A percentile compares a stretch with the other conserved stretches of the same genome.
Evolutionary conservation across 2,113 vertebrate species (phyloP).

Genomic region (Bettongia penicillata): DNA sequence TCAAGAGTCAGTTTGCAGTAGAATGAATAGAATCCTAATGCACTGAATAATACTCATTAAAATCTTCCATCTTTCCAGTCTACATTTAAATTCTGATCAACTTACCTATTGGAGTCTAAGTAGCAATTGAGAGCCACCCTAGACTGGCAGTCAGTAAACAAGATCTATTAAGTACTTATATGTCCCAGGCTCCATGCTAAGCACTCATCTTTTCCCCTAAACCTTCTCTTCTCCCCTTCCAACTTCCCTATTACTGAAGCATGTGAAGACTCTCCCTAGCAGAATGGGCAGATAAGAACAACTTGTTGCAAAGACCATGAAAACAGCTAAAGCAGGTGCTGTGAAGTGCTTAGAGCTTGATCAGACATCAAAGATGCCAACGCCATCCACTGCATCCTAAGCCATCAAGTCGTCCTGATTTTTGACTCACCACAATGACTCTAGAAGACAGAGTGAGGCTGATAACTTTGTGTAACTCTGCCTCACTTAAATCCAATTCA

Average conservation of each 20-base stretch:
- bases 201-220: background rate
- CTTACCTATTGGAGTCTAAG: background rate
- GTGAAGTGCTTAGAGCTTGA: too few species aligned
- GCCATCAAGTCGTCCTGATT: too few species aligned
- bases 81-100: background rate
- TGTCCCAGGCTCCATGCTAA: background rate
- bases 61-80: background rate
- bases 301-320: background rate
- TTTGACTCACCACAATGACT: too few species aligned
- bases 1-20: background rate
- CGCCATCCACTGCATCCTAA: too few species aligned
- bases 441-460: too few species aligned
- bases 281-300: background rate
- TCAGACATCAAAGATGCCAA: too few species aligned
- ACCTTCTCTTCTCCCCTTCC: background rate
- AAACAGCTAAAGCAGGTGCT: background rate
- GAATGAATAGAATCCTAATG: background rate
- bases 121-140: background rate
- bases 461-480: too few species aligned
- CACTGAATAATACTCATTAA: background rate
- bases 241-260: background rate
- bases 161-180: background rate
- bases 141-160: background rate
- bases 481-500: too few species aligned
- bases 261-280: background rate